phyloP scores from a whole-genome alignment of 2,797 vertebrate species.

The Sebastolobus alascanus region DNA sequence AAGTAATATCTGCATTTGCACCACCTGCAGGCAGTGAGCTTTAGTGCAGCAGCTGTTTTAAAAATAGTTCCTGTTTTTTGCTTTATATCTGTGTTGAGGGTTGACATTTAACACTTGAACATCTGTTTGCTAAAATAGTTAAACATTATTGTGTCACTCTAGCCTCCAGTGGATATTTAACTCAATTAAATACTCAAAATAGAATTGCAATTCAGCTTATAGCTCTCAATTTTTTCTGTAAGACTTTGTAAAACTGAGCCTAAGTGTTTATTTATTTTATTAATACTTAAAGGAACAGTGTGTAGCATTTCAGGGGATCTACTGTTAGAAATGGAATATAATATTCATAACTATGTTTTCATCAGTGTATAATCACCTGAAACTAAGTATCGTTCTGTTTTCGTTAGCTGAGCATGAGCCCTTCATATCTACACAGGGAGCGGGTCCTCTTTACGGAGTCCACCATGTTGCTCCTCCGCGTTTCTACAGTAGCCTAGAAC shows the following conservation, averaged over 20 bases:
- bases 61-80: not conserved
- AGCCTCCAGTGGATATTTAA: not conserved
- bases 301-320: no score
- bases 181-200: constrained; percentile 11
- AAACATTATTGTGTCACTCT: not conserved
- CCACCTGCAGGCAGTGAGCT: not conserved
- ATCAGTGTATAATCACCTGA: no score
- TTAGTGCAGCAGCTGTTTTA: not conserved
- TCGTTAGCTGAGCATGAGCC: no score
- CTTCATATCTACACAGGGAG: no score
- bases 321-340: no score
- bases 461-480: no score
- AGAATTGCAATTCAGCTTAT: not conserved
- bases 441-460: no score
- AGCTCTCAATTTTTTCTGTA: not conserved
- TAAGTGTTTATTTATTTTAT: not conserved
- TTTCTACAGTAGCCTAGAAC: not conserved
- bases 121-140: not conserved
- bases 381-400: no score
- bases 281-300: no score
- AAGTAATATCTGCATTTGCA: not conserved
- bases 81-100: not conserved
- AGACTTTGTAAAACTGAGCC: not conserved
- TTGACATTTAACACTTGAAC: not conserved
- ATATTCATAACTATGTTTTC: no score